Evolutionary conservation across 2,113 vertebrate species (phyloP).

Genomic region (Otis tarda): DNA sequence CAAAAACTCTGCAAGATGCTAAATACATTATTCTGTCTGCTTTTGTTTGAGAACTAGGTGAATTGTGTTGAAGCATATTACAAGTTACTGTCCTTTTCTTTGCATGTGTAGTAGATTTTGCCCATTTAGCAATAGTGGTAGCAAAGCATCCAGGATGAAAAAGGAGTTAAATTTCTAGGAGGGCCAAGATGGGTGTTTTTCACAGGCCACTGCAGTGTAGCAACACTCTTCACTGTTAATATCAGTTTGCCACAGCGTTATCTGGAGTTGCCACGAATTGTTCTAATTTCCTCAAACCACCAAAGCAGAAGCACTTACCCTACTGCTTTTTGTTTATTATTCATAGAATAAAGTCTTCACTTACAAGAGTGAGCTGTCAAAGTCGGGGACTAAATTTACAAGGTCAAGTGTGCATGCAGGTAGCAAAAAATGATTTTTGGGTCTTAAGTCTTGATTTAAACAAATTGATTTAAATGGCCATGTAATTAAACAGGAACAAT

Average conservation of each 20-base stretch:
- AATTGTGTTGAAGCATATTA: background rate
- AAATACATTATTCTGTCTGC: accelerated
- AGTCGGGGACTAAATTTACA: background rate
- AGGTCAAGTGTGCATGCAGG: background rate
- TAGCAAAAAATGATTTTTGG: background rate
- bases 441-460: background rate
- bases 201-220: background rate
- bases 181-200: background rate
- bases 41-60: background rate
- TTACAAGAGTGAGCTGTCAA: background rate
- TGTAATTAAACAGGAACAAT: background rate
- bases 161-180: background rate
- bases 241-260: background rate
- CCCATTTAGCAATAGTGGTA: background rate
- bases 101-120: background rate
- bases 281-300: slow-evolving; percentile 2
- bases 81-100: background rate
- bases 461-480: background rate
- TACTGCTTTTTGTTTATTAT: slow-evolving; percentile 5
- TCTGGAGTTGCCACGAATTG: background rate
- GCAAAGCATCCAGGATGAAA: background rate
- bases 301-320: background rate
- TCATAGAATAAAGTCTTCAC: background rate
- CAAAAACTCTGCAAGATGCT: background rate
- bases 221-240: background rate